These are phyloP conservation scores for Pantherophis guttatus DNA, from an alignment of 2,113 vertebrate species.

Conservation along the genomic window DNA sequence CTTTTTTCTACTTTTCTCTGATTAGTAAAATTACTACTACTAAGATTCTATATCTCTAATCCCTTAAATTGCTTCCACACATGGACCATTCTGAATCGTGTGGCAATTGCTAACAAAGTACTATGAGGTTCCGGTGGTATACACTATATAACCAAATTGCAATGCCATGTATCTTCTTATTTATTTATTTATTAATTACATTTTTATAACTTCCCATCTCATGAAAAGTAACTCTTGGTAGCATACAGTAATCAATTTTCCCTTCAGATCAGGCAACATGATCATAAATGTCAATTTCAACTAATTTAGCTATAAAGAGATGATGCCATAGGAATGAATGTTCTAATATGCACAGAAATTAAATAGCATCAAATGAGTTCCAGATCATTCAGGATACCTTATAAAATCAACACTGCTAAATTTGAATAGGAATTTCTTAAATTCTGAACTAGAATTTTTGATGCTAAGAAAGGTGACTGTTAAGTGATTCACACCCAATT, in stretches of 20 bases:
- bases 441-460: too few relatives aligned
- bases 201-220: neutral
- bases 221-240: neutral
- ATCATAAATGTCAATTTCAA: neutral
- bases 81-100: too few relatives aligned
- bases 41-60: neutral
- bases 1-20: neutral
- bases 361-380: neutral
- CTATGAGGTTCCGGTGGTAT: too few relatives aligned
- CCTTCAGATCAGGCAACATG: neutral
- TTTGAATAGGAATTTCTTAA: neutral
- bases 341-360: neutral
- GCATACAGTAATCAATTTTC: neutral
- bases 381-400: neutral
- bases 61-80: neutral
- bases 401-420: too few relatives aligned
- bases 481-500: too few relatives aligned
- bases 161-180: neutral
- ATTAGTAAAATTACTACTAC: neutral
- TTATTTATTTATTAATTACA: neutral
- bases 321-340: neutral
- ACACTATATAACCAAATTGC: neutral
- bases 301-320: neutral
- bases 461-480: too few relatives aligned
- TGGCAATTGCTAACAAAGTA: neutral